Conservation (phyloP, 2,888 invertebrate species). For the Cataglyphis livida region DNA sequence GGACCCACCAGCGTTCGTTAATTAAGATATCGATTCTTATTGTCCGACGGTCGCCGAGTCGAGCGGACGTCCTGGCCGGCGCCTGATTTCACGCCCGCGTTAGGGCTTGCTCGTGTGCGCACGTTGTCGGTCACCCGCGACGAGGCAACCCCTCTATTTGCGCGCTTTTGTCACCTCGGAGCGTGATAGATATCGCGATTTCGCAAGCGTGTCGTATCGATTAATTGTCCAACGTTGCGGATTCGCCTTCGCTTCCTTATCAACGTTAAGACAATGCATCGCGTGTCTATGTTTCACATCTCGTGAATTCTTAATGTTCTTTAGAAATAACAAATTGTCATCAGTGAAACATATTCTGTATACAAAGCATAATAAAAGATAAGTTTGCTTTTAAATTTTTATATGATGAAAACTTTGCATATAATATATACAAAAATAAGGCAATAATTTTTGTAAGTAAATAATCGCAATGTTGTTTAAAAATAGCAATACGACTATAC, state of each 20-base stretch:
- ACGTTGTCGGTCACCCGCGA: constrained; percentile 70
- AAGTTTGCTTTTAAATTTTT: background rate
- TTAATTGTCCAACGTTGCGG: constrained; percentile 31
- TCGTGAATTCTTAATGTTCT: background rate
- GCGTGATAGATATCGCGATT: constrained; percentile 33
- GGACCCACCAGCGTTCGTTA: constrained; percentile 81
- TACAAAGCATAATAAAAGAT: background rate
- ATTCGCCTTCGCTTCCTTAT: constrained; percentile 37
- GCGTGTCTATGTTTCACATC: background rate
- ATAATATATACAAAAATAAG: background rate
- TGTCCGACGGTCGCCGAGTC: constrained; percentile 78
- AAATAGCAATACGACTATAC: background rate
- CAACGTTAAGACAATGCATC: constrained; percentile 20
- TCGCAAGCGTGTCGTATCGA: constrained; percentile 40
- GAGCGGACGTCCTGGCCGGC: constrained; percentile 78
- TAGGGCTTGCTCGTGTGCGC: constrained; percentile 50
- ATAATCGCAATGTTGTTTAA: background rate
- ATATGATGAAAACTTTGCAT: background rate
- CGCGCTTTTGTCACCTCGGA: constrained; percentile 38
- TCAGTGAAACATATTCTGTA: background rate
- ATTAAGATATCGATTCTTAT: constrained; percentile 86
- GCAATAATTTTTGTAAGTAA: background rate
- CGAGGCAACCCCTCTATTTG: constrained; percentile 60
- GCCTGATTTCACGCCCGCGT: constrained; percentile 74
- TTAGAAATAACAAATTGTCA: background rate